These are phyloP conservation scores for Uria lomvia DNA, from an alignment of 2,113 vertebrate species.

Conservation along the genomic window DNA sequence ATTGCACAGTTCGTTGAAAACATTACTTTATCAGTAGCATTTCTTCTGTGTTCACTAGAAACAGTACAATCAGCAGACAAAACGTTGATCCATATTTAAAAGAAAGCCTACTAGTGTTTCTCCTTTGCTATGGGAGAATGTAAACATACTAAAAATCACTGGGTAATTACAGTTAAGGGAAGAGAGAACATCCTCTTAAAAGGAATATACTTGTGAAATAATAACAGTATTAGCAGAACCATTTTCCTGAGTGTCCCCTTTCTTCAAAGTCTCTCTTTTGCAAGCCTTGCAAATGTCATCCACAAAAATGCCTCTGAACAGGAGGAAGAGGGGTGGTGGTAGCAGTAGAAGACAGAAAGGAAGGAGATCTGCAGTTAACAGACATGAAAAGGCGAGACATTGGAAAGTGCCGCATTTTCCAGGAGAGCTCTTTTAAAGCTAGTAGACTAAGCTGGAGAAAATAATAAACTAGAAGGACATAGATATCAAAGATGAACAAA, in stretches of 20 bases:
- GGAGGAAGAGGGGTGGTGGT: not conserved
- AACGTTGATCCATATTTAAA: not conserved
- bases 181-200: not conserved
- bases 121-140: not conserved
- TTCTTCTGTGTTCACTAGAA: not conserved
- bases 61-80: not conserved
- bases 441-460: not conserved
- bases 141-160: not conserved
- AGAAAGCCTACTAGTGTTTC: not conserved
- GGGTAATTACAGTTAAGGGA: not conserved
- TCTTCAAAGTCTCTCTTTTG: not conserved
- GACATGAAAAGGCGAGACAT: not conserved
- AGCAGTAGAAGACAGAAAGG: not conserved
- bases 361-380: not conserved
- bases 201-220: not conserved
- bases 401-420: not conserved
- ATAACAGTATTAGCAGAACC: not conserved
- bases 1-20: not conserved
- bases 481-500: not conserved
- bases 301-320: constrained; percentile 1
- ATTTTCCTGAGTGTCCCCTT: not conserved
- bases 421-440: not conserved
- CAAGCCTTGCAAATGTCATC: not conserved
- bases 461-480: not conserved
- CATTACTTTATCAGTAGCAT: not conserved